Evolutionary conservation across 1,140 invertebrate species (phyloP).

Genomic region (Platyura marginata): DNA sequence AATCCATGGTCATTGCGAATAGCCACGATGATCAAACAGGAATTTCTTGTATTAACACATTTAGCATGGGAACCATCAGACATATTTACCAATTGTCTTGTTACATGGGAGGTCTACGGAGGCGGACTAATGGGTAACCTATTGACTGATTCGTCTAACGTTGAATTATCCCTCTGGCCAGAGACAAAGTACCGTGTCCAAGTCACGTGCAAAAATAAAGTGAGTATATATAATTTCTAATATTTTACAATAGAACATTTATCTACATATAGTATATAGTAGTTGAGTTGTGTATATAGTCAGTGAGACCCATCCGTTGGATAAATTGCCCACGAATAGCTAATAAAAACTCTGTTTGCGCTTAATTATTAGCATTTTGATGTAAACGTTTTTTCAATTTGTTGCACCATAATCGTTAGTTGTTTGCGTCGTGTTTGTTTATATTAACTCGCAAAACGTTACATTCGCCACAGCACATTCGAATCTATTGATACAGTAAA

Average conservation of each 20-base stretch:
- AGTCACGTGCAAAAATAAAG: constrained; percentile 11
- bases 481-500: not conserved
- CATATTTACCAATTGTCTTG: constrained; percentile 18
- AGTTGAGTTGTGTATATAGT: not conserved
- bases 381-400: too few species aligned
- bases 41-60: constrained; percentile 7
- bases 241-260: not conserved
- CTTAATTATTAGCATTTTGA: not conserved
- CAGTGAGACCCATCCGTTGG: not conserved
- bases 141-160: constrained; percentile 25
- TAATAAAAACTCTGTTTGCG: not conserved
- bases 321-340: not conserved
- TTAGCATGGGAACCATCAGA: constrained; percentile 10
- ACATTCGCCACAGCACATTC: not conserved
- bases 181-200: constrained; percentile 27
- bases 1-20: constrained; percentile 8
- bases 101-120: constrained; percentile 29
- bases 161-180: constrained; percentile 28
- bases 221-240: constrained; percentile 4
- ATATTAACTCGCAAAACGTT: not conserved
- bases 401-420: too few species aligned
- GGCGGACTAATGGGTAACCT: constrained; percentile 29
- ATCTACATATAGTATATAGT: not conserved
- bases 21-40: constrained; percentile 6
- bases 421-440: too few species aligned